Base-by-base conservation (phyloP, 1,140 invertebrate genomes). In the Cyclargus thomasi region DNA sequence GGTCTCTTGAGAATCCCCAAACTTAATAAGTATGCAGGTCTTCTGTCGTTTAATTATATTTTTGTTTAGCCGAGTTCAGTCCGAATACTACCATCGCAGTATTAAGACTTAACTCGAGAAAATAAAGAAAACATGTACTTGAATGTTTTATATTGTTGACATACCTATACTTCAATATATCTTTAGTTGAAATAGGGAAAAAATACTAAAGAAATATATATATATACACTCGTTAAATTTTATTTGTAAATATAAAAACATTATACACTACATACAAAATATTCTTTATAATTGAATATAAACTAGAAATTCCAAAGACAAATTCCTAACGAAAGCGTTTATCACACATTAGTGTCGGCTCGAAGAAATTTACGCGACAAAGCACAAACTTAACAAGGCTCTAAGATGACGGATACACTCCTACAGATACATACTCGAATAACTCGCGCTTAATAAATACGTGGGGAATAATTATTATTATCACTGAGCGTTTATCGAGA, bases 371-470 rank as follows among this genome's bases (percentile, higher is more conserved):
- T 74, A 74, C 75, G 70, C 71, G 65, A 74, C 74, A 69, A n/a
- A 73, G 74, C 74, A 76, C 79, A 78, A 72, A 78, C 75, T 78
- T 79, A 79, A 78, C 75, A 75, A 81, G 74, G 66, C 71, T 71
- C 67, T 63, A 69, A 67, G 65, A 67, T 39, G 62, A 74, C 73
- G 69, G 66, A 78, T 68, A 55, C 14, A 29, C 29, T 47, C 39
- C 5, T 47, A 47, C 8, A 8, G 39, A 8, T 47, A 47, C 36
- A 39, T 47, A 11, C 39, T 47, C 39, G 39, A 47, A 47, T 47
- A 14, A 47, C 39, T 47, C 39, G 39, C 39, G 39, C 11, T 47
- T 47, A 47, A 47, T 47, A 47, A 47, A 47, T 47, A 47, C 39
- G 36, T 4, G 3, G 39, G 14, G 39, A 47, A 47, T 14, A 47